Base-by-base conservation (phyloP, 2,888 invertebrate genomes). In the Ornithoptera alexandrae region DNA sequence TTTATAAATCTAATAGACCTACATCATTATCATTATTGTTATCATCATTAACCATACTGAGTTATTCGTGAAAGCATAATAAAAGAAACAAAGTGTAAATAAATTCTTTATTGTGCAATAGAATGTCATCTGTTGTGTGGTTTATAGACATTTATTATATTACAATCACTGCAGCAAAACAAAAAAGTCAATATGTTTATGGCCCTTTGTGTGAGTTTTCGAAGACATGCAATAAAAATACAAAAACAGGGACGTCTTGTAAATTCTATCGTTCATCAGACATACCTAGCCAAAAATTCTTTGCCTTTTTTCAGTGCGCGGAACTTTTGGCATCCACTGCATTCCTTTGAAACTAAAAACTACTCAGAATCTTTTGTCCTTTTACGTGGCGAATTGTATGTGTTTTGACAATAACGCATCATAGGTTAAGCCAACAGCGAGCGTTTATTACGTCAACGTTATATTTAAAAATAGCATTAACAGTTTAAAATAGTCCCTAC, bases 221-320 rank as follows among this genome's bases (percentile, higher is more conserved):
- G 68, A 65, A 53, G 39, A 64, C 60, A 65, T 60, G 60, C 60
- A 69, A 69, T 56, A 60, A 67, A 53, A 65, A 69, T 46, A 69
- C 50, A 64, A 67, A 67, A 67, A 60, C 39, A 53, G 42, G 56
- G 36, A 24, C 56, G 15, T 53, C n/a, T 58, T 67, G 58, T 62
- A 63, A 46, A 46, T 59, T 70, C 70, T 70, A 70, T 70, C 70
- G 70, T 70, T n/a, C 62, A 63, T 70, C 70, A 60, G 64, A 60
- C 70, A 70, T 70, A 70, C 63, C 67, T 70, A 67, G 70, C 67
- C 70, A 42, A 67, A 70, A 70, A 70, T 63, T 62, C 66, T 67
- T 67, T 53, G 59, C 56, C 59, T 67, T 70, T 70, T 70, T 67
- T 56, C 60, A 56, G n/a, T 63, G 39, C 24, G 20, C 57, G 30